A percentile compares a stretch with the other conserved stretches of the same genome.
These are phyloP conservation scores for Jacana jacana DNA, from an alignment of 2,113 vertebrate genomes.

Conservation along the genomic window DNA sequence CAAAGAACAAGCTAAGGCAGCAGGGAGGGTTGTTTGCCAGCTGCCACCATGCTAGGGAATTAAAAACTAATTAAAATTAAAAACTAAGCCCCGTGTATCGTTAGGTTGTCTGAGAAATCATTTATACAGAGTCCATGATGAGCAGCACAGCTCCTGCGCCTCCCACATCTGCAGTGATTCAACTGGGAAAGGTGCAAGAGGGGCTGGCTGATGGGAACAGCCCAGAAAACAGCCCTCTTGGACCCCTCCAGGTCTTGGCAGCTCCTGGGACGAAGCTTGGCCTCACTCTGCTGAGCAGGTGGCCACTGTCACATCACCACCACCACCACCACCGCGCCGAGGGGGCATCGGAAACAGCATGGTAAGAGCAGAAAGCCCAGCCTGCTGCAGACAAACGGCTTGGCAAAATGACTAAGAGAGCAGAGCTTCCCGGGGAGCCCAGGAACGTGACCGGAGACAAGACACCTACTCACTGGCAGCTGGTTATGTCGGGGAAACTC, in stretches of 20 bases:
- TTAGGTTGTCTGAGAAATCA: accelerated
- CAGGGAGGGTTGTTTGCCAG: neutral
- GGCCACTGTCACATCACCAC: accelerated
- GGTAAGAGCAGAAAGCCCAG: neutral
- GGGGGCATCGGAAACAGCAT: neutral
- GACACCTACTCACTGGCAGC: neutral
- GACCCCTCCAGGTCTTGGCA: accelerated
- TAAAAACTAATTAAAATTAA: neutral
- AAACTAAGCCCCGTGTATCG: accelerated
- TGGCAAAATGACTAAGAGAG: neutral
- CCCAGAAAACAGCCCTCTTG: neutral
- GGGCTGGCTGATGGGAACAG: neutral
- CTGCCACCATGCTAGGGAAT: neutral
- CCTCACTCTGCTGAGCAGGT: neutral
- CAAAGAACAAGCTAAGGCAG: neutral
- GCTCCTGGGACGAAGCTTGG: neutral
- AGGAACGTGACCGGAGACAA: neutral
- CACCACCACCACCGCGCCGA: accelerated
- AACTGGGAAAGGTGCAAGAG: accelerated
- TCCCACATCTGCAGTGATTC: neutral
- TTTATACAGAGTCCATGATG: accelerated
- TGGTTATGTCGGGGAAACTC: neutral
- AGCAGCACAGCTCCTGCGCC: neutral
- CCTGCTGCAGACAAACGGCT: neutral
- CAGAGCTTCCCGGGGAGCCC: neutral